Percentiles rank a stretch among this genome's conserved stretches.
These are phyloP conservation scores for Trissonchulus latispiculum DNA, from an alignment of 2,888 invertebrate species.

Conservation along the genomic window DNA sequence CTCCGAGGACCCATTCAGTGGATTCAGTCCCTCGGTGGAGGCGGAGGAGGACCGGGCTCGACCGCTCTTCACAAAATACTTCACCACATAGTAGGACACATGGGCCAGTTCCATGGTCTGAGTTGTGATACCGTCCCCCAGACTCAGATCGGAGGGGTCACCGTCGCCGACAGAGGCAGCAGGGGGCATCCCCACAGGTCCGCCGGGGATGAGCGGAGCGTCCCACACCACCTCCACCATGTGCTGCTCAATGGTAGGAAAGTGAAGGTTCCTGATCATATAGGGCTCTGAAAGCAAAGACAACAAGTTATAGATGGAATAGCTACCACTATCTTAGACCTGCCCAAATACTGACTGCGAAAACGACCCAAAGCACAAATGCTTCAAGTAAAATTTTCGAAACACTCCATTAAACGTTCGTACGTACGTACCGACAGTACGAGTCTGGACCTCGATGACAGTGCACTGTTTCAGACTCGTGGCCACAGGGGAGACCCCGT, in stretches of 20 bases:
- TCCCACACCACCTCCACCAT: conserved; percentile 5
- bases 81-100: conserved; percentile 10
- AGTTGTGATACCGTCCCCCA: no score
- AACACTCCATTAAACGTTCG: no score
- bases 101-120: no score
- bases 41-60: no score
- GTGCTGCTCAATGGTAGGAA: neutral
- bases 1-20: no score
- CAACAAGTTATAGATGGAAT: no score
- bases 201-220: neutral
- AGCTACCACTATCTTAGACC: no score
- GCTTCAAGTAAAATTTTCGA: no score
- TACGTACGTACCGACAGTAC: neutral
- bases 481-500: conserved; percentile 30
- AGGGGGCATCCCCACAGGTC: neutral
- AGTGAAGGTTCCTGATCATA: conserved; percentile 6
- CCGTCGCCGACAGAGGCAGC: neutral
- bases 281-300: conserved; percentile 58
- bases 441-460: conserved; percentile 21
- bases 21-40: no score
- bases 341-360: no score
- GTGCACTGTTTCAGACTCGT: conserved; percentile 4
- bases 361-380: no score
- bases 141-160: neutral
- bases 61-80: conserved; percentile 13